A percentile compares a stretch with the other conserved stretches of the same genome.
These are phyloP conservation scores for Esox niger DNA, from an alignment of 2,113 vertebrate species.

Conservation along the genomic window DNA sequence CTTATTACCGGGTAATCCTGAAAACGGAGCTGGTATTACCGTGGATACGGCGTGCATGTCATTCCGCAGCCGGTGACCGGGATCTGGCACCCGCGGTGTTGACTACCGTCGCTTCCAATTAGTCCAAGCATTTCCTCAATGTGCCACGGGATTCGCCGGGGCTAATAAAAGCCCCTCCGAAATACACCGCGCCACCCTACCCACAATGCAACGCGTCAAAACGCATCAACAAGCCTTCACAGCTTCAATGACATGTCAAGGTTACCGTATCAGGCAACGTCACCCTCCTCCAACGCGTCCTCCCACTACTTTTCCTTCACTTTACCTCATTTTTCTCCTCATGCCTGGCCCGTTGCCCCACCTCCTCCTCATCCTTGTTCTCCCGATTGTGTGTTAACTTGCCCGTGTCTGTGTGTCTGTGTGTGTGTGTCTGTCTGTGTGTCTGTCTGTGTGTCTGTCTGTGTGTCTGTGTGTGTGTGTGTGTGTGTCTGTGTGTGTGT, in stretches of 20 bases:
- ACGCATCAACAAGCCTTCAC: constrained; percentile 38
- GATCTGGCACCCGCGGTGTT: constrained; percentile 45
- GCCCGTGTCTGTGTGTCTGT: too few relatives aligned
- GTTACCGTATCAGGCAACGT: constrained; percentile 39
- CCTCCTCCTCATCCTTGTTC: too few relatives aligned
- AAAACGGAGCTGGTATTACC: constrained; percentile 72
- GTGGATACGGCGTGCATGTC: constrained; percentile 48
- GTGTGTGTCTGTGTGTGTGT: constrained; percentile 16
- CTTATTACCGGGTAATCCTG: constrained; percentile 72
- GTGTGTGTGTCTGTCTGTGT: too few relatives aligned
- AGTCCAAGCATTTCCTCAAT: constrained; percentile 69
- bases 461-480: too few relatives aligned
- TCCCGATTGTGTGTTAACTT: constrained; percentile 64
- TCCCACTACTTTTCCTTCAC: too few relatives aligned
- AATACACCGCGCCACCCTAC: too few relatives aligned
- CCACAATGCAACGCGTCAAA: too few relatives aligned
- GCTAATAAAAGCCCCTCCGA: constrained; percentile 37
- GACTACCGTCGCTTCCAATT: constrained; percentile 71
- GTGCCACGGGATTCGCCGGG: constrained; percentile 10
- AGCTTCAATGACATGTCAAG: constrained; percentile 45
- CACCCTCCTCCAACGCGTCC: constrained; percentile 42
- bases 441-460: too few relatives aligned
- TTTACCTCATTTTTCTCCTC: too few relatives aligned
- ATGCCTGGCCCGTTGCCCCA: too few relatives aligned
- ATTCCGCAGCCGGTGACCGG: constrained; percentile 62